Percentiles rank a stretch among this genome's conserved stretches.
Conservation (phyloP, 2,113 vertebrate genomes). For the Marcusenius ussheri region DNA sequence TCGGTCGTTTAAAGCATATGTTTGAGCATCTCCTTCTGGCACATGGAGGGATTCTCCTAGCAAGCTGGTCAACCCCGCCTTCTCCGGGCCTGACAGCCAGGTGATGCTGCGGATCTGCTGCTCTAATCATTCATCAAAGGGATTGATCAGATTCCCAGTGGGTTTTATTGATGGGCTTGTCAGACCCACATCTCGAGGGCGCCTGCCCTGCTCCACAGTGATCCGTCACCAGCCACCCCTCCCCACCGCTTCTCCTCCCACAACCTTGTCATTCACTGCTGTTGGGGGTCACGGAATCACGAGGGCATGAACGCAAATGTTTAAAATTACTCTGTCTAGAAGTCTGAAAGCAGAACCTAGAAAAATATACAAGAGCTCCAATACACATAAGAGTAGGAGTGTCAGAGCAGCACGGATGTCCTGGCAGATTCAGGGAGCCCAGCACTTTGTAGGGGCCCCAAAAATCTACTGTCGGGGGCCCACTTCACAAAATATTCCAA, state of each 20-base stretch:
- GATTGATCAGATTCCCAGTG: constrained; percentile 73
- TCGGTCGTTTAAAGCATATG: background rate
- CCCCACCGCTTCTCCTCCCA: constrained; percentile 82
- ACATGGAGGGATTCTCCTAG: background rate
- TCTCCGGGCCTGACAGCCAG: constrained; percentile 61
- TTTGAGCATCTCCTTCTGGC: background rate
- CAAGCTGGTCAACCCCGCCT: constrained; percentile 1
- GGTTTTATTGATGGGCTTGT: constrained; percentile 89
- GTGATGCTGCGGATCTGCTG: constrained; percentile 83
- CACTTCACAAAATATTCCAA: background rate
- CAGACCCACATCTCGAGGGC: constrained; percentile 66
- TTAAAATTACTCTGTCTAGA: constrained; percentile 71
- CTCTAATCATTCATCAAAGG: constrained; percentile 82
- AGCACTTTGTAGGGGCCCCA: background rate
- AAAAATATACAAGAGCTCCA: background rate
- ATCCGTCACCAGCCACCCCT: constrained; percentile 75
- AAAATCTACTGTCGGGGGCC: background rate
- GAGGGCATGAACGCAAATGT: constrained; percentile 77
- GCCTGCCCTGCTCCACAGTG: constrained; percentile 75
- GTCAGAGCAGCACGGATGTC: background rate
- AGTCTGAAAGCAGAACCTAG: constrained; percentile 34
- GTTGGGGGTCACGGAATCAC: constrained; percentile 76
- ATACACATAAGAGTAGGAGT: background rate
- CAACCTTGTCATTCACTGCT: constrained; percentile 85
- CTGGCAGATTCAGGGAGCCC: background rate